Conservation (phyloP, 2,113 vertebrate genomes). For the Leptodactylus fuscus region DNA sequence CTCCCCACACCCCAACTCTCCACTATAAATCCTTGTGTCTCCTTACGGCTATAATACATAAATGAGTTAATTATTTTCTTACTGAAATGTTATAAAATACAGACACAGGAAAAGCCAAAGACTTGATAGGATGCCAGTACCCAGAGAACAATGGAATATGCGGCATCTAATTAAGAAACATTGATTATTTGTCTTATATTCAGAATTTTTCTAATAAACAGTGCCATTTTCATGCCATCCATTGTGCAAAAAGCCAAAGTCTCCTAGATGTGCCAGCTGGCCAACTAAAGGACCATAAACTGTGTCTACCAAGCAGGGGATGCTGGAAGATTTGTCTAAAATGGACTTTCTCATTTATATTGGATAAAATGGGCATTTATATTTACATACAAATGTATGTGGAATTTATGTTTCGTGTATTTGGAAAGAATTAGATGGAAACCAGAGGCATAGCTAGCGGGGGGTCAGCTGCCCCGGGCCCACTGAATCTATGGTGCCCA, state of each 20-base stretch:
- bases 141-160: constrained; percentile 7
- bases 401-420: too few species aligned
- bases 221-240: neutral
- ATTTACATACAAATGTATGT: neutral
- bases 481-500: too few species aligned
- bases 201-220: neutral
- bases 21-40: constrained; percentile 39
- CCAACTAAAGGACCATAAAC: neutral
- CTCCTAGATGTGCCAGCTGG: neutral
- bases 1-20: constrained; percentile 22
- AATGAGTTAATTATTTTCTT: constrained; percentile 45
- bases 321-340: neutral
- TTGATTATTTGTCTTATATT: constrained; percentile 31
- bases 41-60: constrained; percentile 22
- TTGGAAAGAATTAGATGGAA: too few species aligned
- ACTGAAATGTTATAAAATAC: constrained; percentile 25
- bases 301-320: neutral
- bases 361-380: too few species aligned
- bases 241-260: neutral
- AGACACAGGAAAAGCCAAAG: neutral
- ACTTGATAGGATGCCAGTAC: constrained; percentile 4
- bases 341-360: neutral
- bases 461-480: too few species aligned
- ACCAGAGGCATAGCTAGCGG: too few species aligned
- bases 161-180: neutral